Evolutionary conservation across 2,797 vertebrate genomes (phyloP), one percentile per base, ranked within the genome.

Genomic region (Dryobates pubescens): DNA sequence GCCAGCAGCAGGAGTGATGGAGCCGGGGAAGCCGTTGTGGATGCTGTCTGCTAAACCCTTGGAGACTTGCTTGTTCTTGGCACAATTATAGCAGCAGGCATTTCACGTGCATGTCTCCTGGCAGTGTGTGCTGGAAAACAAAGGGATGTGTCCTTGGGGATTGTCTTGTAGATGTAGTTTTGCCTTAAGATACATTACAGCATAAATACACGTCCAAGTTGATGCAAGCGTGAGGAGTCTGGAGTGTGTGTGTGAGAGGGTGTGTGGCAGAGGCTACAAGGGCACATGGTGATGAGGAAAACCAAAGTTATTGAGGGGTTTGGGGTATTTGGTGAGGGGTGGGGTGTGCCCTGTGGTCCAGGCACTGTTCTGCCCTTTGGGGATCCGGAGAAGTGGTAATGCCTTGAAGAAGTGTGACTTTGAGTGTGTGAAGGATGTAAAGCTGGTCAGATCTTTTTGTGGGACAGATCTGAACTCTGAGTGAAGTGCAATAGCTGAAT

Each of bases 151-250:
- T 93, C 92, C 86, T 79, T 56, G 57, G 90, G 90, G 94, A 90
- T 81, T 73, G 51, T 9, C 84, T 81, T 36, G 67, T 10, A 61
- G 84, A 36, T 2, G 73, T 72, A 79, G 73, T 20, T 92, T 83
- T 86, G 82, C 76, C 84, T 86, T 51, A 36, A 87, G 93, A 69
- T 70, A 78, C 86, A 58, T 43, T 45, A 36, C 7, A 13, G 88
- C 13, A 16, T 34, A 63, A 43, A 62, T 34, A 5, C 0, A 0
- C 0, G 2, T 16, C 59, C 3, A 6, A 69, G 88, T 65, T 32
- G 86, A 38, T 4, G 10, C 1, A 4, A 32, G 47, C 0, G 0
- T n/a, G 65, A 34, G 1, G 17, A 9, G 47, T 19, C 53, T 30
- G n/a, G 45, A 2, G 8, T 3, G 19, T 1, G 2, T 4, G 59